Conservation (phyloP, 2,797 vertebrate species). For the Pitangus sulphuratus region DNA sequence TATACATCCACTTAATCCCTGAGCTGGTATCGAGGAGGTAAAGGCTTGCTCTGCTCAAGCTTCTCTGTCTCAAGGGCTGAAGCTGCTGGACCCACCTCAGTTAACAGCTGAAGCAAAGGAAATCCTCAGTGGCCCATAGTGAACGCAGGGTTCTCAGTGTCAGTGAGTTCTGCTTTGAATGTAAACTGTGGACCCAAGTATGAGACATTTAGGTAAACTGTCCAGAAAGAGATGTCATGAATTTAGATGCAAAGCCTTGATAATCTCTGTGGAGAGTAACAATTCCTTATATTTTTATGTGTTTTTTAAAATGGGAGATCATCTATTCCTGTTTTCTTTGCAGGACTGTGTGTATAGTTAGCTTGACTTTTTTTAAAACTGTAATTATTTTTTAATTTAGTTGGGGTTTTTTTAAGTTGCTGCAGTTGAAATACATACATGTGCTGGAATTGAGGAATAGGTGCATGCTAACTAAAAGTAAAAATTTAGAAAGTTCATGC, state of each 20-base stretch:
- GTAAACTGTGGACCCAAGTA: neutral
- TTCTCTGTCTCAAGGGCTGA: constrained; percentile 1
- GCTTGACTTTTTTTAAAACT: neutral
- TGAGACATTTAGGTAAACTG: neutral
- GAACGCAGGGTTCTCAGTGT: neutral
- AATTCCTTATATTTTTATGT: neutral
- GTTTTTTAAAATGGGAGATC: neutral
- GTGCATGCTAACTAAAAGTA: neutral
- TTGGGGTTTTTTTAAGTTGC: neutral
- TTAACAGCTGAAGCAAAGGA: constrained; percentile 12
- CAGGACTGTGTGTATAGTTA: neutral
- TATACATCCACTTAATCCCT: constrained; percentile 21
- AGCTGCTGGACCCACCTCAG: constrained; percentile 21
- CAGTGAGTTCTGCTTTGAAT: neutral
- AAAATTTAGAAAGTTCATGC: neutral
- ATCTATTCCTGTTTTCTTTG: neutral
- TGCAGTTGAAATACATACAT: neutral
- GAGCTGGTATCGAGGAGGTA: neutral
- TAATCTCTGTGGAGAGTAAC: neutral
- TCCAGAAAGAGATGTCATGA: neutral
- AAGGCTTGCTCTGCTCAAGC: neutral
- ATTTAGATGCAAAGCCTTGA: neutral
- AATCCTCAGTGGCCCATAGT: neutral
- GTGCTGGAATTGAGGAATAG: neutral
- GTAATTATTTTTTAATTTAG: neutral